These are phyloP conservation scores for Cygnus buccinator DNA, from an alignment of 2,113 vertebrate genomes.

Conservation along the genomic window DNA sequence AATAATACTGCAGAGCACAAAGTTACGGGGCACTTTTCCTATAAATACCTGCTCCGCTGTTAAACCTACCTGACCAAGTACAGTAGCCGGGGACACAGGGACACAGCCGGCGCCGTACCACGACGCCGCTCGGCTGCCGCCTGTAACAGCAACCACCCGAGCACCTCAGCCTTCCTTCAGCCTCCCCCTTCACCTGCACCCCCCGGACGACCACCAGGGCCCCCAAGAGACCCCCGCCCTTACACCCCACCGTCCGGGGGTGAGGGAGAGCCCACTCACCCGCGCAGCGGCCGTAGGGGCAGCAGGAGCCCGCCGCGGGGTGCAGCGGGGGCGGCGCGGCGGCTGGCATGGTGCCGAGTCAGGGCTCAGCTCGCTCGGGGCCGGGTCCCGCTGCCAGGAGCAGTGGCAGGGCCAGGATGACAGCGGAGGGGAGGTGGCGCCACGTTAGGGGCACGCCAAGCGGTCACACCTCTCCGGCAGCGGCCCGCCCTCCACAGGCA, in stretches of 20 bases:
- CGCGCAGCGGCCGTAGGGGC: constrained; percentile 6
- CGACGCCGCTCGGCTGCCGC: background rate
- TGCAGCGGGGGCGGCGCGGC: constrained; percentile 43
- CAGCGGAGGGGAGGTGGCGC: background rate
- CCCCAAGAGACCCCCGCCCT: background rate
- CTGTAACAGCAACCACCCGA: background rate
- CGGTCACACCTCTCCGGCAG: background rate
- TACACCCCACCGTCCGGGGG: too few species aligned
- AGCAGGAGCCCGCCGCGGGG: constrained; percentile 2
- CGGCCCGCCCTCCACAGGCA: background rate
- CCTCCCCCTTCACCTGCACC: too few species aligned
- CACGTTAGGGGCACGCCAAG: background rate
- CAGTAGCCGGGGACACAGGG: background rate
- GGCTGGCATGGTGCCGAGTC: constrained; percentile 29
- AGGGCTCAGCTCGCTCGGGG: background rate
- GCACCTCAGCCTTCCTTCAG: background rate
- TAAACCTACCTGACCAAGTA: background rate
- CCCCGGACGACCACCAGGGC: background rate
- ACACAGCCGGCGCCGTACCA: background rate
- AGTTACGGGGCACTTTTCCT: background rate
- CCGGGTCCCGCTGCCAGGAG: background rate
- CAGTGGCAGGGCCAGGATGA: background rate
- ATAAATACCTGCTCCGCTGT: background rate
- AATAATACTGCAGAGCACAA: background rate
- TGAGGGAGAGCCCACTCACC: constrained; percentile 13